A percentile compares a stretch with the other conserved stretches of the same genome.
phyloP scores from a whole-genome alignment of 2,888 invertebrate species.

The Tipula confusa region DNA sequence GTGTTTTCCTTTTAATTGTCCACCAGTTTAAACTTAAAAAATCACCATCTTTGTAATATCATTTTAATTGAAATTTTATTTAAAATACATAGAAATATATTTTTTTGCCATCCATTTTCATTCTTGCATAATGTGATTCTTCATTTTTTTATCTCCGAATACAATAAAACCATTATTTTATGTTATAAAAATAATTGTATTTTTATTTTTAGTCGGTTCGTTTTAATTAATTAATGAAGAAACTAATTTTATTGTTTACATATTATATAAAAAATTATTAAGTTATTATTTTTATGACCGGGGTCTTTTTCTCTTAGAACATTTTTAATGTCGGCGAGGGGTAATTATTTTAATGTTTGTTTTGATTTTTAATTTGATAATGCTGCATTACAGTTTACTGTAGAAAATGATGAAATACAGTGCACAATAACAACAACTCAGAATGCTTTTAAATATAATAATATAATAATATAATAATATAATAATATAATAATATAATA shows the following conservation, averaged over 20 bases:
- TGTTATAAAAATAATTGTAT: not conserved
- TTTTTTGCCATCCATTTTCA: not conserved
- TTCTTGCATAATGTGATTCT: not conserved
- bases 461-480: no score
- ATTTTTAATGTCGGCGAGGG: no score
- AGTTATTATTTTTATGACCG: not conserved
- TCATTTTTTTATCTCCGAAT: not conserved
- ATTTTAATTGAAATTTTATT: constrained; percentile 25
- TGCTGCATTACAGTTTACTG: no score
- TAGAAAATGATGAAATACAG: no score
- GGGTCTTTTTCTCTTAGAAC: no score
- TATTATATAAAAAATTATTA: no score
- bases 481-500: no score
- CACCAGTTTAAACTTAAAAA: not conserved
- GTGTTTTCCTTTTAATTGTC: constrained; percentile 25
- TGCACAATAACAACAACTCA: no score
- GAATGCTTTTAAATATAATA: no score
- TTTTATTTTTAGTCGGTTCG: not conserved
- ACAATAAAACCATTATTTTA: constrained; percentile 3
- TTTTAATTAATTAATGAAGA: not conserved
- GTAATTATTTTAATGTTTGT: no score
- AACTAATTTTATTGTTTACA: constrained; percentile 3
- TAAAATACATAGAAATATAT: not conserved
- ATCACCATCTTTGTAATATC: not conserved
- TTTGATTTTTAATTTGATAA: no score